phyloP scores from a whole-genome alignment of 2,797 vertebrate species.

The Myiothlypis chrysogaster region DNA sequence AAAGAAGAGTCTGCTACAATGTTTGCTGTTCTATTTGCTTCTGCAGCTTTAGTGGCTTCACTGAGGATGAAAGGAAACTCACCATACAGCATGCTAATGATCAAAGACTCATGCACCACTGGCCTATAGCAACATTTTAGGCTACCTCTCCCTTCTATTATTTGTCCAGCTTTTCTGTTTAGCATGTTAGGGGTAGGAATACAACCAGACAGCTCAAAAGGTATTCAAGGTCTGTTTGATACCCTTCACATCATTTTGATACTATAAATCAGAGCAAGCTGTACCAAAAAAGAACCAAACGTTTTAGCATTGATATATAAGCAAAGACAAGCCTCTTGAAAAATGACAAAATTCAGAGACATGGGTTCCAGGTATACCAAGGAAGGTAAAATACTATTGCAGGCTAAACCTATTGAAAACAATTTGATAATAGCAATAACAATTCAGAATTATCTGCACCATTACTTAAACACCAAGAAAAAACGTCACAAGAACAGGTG shows the following conservation, averaged over 20 bases:
- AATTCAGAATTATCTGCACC: neutral
- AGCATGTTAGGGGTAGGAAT: neutral
- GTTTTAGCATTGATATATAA: neutral
- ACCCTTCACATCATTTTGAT: neutral
- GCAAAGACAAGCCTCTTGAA: neutral
- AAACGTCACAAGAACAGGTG: neutral
- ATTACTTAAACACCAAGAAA: neutral
- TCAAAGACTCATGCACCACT: neutral
- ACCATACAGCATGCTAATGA: neutral
- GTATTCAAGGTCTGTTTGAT: neutral
- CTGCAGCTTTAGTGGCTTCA: neutral
- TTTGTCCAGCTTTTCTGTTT: neutral
- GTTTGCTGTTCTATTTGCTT: neutral
- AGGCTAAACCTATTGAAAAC: neutral
- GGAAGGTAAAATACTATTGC: neutral
- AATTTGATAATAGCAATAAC: neutral
- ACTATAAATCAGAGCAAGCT: neutral
- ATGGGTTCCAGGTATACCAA: neutral
- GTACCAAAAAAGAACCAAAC: neutral
- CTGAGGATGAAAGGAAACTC: neutral
- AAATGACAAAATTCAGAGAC: neutral
- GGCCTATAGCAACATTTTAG: neutral
- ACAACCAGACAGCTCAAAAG: neutral
- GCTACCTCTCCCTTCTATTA: neutral
- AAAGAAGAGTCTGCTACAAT: neutral